Percentiles rank a stretch among this genome's conserved stretches.
Evolutionary conservation across 2,113 vertebrate genomes (phyloP).

Genomic region (Scomber scombrus): DNA sequence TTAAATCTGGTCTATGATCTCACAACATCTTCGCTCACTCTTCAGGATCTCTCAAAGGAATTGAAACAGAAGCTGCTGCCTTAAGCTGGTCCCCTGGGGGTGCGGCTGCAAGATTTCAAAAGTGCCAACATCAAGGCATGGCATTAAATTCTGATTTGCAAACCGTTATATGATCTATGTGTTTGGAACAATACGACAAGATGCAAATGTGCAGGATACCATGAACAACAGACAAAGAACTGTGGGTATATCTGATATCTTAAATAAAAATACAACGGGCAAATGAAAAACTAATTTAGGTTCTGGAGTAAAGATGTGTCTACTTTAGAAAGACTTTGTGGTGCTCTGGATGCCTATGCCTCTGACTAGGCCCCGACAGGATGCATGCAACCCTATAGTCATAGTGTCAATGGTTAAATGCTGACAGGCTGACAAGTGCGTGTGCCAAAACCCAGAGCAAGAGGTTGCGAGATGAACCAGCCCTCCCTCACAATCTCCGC

Average conservation of each 20-base stretch:
- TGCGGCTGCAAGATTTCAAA: constrained; percentile 66
- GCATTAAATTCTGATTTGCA: constrained; percentile 54
- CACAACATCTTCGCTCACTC: constrained; percentile 59
- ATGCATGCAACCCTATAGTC: constrained; percentile 31
- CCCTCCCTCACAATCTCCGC: constrained; percentile 41
- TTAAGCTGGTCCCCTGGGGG: constrained; percentile 73
- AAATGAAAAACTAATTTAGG: background rate
- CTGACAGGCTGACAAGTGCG: constrained; percentile 45
- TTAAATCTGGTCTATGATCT: constrained; percentile 66
- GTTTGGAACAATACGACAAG: constrained; percentile 29
- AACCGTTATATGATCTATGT: constrained; percentile 39
- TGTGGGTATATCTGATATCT: no score
- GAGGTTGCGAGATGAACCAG: constrained; percentile 47
- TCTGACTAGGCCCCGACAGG: background rate
- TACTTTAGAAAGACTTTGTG: background rate
- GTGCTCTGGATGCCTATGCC: background rate
- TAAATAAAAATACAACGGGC: no score
- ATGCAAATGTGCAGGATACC: constrained; percentile 36
- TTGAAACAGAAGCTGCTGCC: constrained; percentile 78
- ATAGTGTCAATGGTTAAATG: constrained; percentile 45
- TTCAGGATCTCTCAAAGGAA: constrained; percentile 70
- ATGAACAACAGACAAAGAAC: constrained; percentile 18
- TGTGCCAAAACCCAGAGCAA: constrained; percentile 62
- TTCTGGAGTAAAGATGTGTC: background rate
- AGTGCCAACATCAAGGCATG: constrained; percentile 33